Base-by-base conservation (phyloP, 2,888 invertebrate species). In the Mythimna ferrago region DNA sequence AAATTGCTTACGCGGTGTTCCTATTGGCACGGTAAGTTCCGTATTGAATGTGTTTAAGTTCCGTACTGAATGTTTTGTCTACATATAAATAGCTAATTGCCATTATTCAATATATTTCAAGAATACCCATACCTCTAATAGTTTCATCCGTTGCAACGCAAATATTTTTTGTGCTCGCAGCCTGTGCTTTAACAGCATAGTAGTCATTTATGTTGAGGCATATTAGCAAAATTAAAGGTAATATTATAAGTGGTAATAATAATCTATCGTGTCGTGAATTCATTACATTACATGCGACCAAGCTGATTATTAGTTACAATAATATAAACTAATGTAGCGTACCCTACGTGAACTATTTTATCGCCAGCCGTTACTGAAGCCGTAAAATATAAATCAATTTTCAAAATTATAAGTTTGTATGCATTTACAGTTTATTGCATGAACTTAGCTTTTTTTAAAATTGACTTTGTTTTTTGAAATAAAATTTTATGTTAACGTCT, bases 91-190 rank as follows among this genome's bases (percentile, higher is more conserved):
- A 26, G 26, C 26, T 26, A 26, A 38, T 38, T 41, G 9, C 3
- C 41, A 6, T 41, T 6, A 6, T 32, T 51, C 9, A 26, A 10
- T 35, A 71, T 10, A 16, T 53, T 35, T 66, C 14, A 53, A 41
- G 11, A 32, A 26, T 26, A 61, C 21, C 11, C 57, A 41, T 78
- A 78, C 78, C 78, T 82, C 63, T 66, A 5, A 82, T 6, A 26
- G 71, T 60, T 0, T 63, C 9, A 66, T 78, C 71, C 6, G 1
- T 10, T 21, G 48, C 0, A 7, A 78, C 3, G 41, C 78, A 79
- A 48, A 66, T 2, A 14, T 53, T 32, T 26, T 10, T 56, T 21
- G 41, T 67, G 7, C 1, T 21, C 10, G 6, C 2, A 10, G 0
- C 0, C 6, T 21, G 14, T 57, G 32, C 2, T 48, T 19, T 6